These are phyloP conservation scores for Tenthredo mesomela DNA, from an alignment of 2,888 invertebrate genomes.

Conservation along the genomic window DNA sequence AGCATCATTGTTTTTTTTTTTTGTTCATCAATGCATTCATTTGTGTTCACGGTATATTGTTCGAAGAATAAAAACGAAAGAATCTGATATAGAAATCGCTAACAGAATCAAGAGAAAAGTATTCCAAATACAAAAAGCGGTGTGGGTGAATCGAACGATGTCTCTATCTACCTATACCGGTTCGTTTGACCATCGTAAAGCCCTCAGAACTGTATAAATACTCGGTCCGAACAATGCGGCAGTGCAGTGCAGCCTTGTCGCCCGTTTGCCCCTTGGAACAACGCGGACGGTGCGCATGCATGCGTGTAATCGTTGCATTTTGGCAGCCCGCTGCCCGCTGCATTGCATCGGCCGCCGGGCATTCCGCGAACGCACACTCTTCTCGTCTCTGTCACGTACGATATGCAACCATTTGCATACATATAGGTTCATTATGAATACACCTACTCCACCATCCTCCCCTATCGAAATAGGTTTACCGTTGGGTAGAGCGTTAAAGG, in stretches of 20 bases:
- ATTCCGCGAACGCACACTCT: conserved; percentile 41
- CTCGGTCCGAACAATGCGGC: conserved; percentile 42
- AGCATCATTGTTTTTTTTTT: not conserved
- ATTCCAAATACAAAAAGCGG: not conserved
- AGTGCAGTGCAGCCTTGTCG: conserved; percentile 15
- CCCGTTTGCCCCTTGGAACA: conserved; percentile 42
- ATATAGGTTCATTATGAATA: conserved; percentile 78
- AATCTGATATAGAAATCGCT: not conserved
- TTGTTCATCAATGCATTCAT: not conserved
- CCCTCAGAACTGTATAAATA: conserved; percentile 50
- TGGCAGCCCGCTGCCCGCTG: conserved; percentile 38
- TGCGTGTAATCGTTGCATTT: conserved; percentile 69
- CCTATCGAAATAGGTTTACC: conserved; percentile 30
- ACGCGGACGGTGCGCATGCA: conserved; percentile 53
- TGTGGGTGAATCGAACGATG: conserved; percentile 33
- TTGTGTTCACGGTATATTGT: not conserved
- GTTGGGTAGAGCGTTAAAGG: conserved; percentile 4
- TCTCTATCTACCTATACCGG: conserved; percentile 30
- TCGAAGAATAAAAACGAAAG: not conserved
- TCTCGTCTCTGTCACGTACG: conserved; percentile 63
- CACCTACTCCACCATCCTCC: conserved; percentile 62
- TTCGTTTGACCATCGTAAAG: conserved; percentile 46
- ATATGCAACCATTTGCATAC: conserved; percentile 78
- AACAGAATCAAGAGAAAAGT: not conserved
- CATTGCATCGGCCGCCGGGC: conserved; percentile 61